phyloP scores from a whole-genome alignment of 1,140 invertebrate genomes.

The Pseudomyrmex cubaensis region DNA sequence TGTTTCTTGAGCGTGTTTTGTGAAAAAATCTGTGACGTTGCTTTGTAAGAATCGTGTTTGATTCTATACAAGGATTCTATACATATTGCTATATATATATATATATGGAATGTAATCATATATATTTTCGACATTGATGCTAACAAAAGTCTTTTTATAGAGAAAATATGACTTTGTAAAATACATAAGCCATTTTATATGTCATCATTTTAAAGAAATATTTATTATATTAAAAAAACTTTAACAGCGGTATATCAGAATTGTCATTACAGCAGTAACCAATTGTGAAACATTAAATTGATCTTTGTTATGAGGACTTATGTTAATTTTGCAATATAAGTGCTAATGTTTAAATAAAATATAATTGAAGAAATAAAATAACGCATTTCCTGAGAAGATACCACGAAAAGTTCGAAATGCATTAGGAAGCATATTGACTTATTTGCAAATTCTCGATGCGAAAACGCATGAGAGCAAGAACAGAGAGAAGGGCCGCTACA shows the following conservation, averaged over 20 bases:
- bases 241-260: neutral
- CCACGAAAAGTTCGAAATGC: neutral
- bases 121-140: conserved; percentile 42
- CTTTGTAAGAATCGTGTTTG: conserved; percentile 37
- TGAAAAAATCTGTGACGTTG: conserved; percentile 52
- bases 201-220: conserved; percentile 50
- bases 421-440: neutral
- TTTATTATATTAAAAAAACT: neutral
- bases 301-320: neutral
- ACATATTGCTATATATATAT: conserved; percentile 65
- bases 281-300: neutral
- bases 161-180: neutral
- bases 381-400: neutral
- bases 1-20: neutral
- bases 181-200: too few relatives aligned
- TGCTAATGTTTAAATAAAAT: neutral
- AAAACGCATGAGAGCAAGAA: conserved; percentile 10
- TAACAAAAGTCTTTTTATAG: neutral
- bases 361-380: neutral
- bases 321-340: neutral
- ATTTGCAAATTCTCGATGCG: conserved; percentile 22
- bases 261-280: neutral
- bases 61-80: conserved; percentile 26
- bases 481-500: conserved; percentile 36
- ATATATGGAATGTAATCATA: conserved; percentile 68